A percentile compares a stretch with the other conserved stretches of the same genome.
Evolutionary conservation across 2,113 vertebrate genomes (phyloP).

Genomic region (Paraplagusia blochii): DNA sequence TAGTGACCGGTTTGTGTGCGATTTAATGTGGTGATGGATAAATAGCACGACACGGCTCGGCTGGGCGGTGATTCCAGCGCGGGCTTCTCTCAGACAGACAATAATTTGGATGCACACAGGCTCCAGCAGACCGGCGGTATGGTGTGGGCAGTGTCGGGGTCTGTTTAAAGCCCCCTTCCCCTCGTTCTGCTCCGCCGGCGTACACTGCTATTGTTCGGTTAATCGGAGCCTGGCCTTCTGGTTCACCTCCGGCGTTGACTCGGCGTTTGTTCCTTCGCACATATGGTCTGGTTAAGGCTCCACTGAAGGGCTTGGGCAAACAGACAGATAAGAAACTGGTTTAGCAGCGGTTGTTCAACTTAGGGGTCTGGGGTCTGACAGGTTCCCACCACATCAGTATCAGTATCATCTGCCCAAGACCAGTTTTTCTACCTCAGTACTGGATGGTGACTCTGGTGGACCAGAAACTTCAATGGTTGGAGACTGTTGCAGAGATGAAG

Average conservation of each 20-base stretch:
- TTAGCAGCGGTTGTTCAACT: background rate
- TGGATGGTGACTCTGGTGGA: no score
- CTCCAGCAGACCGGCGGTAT: background rate
- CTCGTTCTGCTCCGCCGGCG: background rate
- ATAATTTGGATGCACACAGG: background rate
- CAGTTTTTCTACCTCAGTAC: no score
- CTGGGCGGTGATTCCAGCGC: conserved; percentile 19
- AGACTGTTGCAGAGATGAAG: no score
- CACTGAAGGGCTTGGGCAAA: conserved; percentile 19
- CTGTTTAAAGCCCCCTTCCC: background rate
- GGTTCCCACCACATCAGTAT: no score
- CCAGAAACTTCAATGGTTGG: no score
- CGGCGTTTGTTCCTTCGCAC: conserved; percentile 23
- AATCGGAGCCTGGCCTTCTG: conserved; percentile 38
- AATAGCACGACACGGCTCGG: conserved; percentile 25
- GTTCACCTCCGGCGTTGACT: background rate
- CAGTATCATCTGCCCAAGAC: no score
- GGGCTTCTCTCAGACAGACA: background rate
- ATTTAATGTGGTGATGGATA: conserved; percentile 24
- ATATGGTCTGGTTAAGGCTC: conserved; percentile 24
- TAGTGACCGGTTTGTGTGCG: conserved; percentile 1
- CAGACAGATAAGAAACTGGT: background rate
- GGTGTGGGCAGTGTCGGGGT: background rate
- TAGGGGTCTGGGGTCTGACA: background rate
- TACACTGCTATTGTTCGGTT: conserved; percentile 42